A percentile compares a stretch with the other conserved stretches of the same genome.
phyloP scores from a whole-genome alignment of 2,797 vertebrate genomes.

The Oreochromis grahami region DNA sequence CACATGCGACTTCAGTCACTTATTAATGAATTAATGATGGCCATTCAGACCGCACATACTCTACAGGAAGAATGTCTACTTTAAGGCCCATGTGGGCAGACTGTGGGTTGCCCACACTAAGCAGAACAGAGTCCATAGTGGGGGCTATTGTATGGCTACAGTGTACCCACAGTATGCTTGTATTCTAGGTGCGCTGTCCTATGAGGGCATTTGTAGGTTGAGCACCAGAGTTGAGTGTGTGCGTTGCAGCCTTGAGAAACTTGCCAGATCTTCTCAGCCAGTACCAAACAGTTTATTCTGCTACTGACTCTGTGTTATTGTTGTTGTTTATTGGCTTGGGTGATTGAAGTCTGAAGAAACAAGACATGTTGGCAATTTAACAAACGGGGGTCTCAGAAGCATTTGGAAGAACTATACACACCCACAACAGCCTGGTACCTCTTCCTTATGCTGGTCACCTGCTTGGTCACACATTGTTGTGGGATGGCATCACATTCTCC shows the following conservation, averaged over 20 bases:
- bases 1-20: slow-evolving; percentile 13
- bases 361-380: background rate
- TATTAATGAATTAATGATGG: slow-evolving; percentile 15
- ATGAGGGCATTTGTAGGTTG: background rate
- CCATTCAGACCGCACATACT: slow-evolving; percentile 15
- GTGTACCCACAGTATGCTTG: background rate
- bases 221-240: background rate
- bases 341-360: background rate
- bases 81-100: background rate
- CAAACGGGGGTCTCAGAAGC: background rate
- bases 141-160: background rate
- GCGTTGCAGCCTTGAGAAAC: background rate
- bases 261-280: rapidly evolving
- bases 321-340: background rate
- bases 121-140: background rate
- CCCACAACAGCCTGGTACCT: background rate
- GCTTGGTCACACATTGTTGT: background rate
- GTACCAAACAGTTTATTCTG: background rate
- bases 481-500: background rate
- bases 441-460: background rate
- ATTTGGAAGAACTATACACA: background rate
- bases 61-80: background rate
- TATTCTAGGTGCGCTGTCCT: background rate
- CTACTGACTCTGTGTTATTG: background rate
- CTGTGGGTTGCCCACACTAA: background rate